These are phyloP conservation scores for Masticophis lateralis DNA, from an alignment of 2,797 vertebrate species.

Conservation along the genomic window DNA sequence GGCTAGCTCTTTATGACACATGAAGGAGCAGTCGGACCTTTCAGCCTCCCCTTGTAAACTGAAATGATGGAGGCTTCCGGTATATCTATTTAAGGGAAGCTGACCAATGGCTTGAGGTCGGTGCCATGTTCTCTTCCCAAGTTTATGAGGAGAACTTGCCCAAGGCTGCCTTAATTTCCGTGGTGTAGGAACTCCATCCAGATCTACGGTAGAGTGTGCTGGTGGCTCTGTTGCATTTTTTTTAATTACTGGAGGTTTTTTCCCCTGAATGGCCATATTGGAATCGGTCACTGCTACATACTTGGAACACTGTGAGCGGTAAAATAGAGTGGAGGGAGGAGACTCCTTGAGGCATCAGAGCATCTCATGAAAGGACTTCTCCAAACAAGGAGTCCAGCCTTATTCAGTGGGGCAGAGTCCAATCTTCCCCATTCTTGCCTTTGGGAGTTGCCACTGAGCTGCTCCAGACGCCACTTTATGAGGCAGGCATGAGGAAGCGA, in stretches of 20 bases:
- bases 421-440: not conserved
- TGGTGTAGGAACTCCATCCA: not conserved
- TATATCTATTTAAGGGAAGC: not conserved
- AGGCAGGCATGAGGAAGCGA: not conserved
- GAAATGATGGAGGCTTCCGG: not conserved
- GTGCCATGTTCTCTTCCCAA: not conserved
- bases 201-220: not conserved
- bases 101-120: not conserved
- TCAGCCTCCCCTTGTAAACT: no score
- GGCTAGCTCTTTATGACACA: no score
- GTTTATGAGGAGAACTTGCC: not conserved
- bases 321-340: not conserved
- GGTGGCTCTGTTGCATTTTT: not conserved
- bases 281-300: not conserved
- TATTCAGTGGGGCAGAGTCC: not conserved
- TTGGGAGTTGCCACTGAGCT: not conserved
- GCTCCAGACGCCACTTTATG: not conserved
- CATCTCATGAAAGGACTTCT: not conserved
- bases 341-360: not conserved
- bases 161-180: constrained; percentile 21
- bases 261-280: not conserved
- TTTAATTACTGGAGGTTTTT: not conserved
- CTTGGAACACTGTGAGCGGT: not conserved
- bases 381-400: constrained; percentile 1
- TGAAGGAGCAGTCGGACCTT: not conserved